Percentiles rank a stretch among this genome's conserved stretches.
These are phyloP conservation scores for Perca flavescens DNA, from an alignment of 2,113 vertebrate genomes.

Conservation along the genomic window DNA sequence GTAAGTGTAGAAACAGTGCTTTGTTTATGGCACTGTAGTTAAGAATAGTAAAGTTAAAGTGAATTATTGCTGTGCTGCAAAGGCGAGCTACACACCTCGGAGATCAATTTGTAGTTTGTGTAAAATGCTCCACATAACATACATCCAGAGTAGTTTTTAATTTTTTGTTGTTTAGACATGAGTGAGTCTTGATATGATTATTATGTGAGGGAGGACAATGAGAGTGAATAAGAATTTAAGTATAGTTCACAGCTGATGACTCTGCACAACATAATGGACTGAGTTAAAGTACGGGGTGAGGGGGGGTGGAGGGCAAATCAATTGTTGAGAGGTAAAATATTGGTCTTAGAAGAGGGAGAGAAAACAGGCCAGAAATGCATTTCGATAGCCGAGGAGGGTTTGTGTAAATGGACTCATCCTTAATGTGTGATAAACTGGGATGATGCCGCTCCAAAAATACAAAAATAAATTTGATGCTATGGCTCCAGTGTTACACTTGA, in stretches of 20 bases:
- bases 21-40: slow-evolving; percentile 27
- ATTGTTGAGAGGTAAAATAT: slow-evolving; percentile 69
- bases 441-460: background rate
- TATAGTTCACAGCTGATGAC: slow-evolving; percentile 73
- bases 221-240: slow-evolving; percentile 27
- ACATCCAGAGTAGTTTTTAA: background rate
- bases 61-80: background rate
- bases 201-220: slow-evolving; percentile 1
- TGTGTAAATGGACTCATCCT: slow-evolving; percentile 21
- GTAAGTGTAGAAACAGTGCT: slow-evolving; percentile 21
- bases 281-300: slow-evolving; percentile 55
- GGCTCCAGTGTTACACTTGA: background rate
- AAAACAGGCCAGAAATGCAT: slow-evolving; percentile 55
- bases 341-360: slow-evolving; percentile 41
- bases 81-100: background rate
- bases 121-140: background rate
- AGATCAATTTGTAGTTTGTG: background rate
- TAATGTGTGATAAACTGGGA: slow-evolving; percentile 30
- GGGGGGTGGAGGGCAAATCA: slow-evolving; percentile 68
- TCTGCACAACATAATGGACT: slow-evolving; percentile 80
- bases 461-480: background rate
- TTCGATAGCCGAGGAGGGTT: slow-evolving; percentile 21
- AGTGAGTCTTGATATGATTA: background rate
- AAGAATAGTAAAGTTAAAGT: background rate
- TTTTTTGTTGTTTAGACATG: background rate